A percentile compares a stretch with the other conserved stretches of the same genome.
phyloP scores from a whole-genome alignment of 2,888 invertebrate species.

The Rhagonycha lutea region DNA sequence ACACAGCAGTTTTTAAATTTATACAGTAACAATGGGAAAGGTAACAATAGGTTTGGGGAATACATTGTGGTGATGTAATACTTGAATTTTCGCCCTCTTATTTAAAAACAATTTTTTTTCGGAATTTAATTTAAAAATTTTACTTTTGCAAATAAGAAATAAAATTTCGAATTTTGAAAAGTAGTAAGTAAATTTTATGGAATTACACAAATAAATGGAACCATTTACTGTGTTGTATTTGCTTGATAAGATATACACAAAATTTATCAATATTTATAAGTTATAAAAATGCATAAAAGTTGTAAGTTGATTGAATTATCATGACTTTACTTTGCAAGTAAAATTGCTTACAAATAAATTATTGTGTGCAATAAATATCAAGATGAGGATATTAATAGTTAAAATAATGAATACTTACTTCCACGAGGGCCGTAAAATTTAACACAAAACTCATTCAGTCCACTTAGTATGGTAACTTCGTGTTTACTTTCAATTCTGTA shows the following conservation, averaged over 20 bases:
- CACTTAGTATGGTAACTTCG: conserved; percentile 97
- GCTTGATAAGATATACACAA: neutral
- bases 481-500: conserved; percentile 97
- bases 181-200: no score
- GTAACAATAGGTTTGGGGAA: neutral
- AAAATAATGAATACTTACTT: conserved; percentile 66
- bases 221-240: neutral
- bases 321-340: neutral
- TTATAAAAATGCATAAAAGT: neutral
- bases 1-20: neutral
- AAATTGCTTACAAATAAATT: neutral
- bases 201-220: neutral
- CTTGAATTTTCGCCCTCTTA: neutral
- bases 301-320: neutral
- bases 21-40: neutral
- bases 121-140: neutral
- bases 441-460: conserved; percentile 98
- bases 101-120: neutral
- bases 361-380: neutral
- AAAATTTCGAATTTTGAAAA: neutral
- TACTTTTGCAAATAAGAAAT: neutral
- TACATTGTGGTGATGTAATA: neutral
- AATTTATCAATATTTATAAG: neutral
- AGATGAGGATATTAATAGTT: neutral
- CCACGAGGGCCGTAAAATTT: conserved; percentile 99